Evolutionary conservation across 2,888 invertebrate genomes (phyloP), one percentile per base, ranked within the genome.

Genomic region (Platycheirus albimanus): DNA sequence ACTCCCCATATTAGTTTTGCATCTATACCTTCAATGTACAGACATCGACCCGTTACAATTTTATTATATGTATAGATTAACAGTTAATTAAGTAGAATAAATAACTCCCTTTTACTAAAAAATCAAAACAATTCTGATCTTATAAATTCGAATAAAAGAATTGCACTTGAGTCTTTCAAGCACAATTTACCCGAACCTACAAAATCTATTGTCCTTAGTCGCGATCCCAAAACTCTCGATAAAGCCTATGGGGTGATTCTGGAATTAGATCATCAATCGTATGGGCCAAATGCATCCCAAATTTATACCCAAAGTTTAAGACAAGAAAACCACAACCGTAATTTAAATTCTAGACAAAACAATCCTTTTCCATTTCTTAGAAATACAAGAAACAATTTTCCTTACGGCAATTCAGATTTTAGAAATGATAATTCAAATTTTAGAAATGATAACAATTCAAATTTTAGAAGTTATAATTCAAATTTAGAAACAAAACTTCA

Each of bases 181-280:
- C n/a, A n/a, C n/a, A n/a, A n/a, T n/a, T n/a, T n/a, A n/a, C n/a
- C n/a, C n/a, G n/a, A n/a, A n/a, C n/a, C n/a, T n/a, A n/a, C n/a
- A n/a, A n/a, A n/a, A n/a, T n/a, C n/a, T n/a, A n/a, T n/a, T n/a
- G n/a, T n/a, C n/a, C n/a, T n/a, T n/a, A n/a, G n/a, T n/a, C n/a
- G n/a, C 19, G 24, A 24, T 24, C 49, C 49, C 24, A 3, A 11
- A 19, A 24, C 49, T 5, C 10, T 49, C n/a, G n/a, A 20, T 24
- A 24, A 49, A 24, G 49, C n/a, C 13, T 49, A 49, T 19, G 24
- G 7, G 30, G 30, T 58, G 24, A 24, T 43, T 4, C 3, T 43
- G 1, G 61, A 61, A 30, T 30, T 63, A 10, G 30, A 45, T 33
- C 47, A 63, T 19, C 43, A 63, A 45, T 33, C 6, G n/a, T 30